Evolutionary conservation across 2,797 vertebrate genomes (phyloP).

Genomic region (Leptodactylus fallax): DNA sequence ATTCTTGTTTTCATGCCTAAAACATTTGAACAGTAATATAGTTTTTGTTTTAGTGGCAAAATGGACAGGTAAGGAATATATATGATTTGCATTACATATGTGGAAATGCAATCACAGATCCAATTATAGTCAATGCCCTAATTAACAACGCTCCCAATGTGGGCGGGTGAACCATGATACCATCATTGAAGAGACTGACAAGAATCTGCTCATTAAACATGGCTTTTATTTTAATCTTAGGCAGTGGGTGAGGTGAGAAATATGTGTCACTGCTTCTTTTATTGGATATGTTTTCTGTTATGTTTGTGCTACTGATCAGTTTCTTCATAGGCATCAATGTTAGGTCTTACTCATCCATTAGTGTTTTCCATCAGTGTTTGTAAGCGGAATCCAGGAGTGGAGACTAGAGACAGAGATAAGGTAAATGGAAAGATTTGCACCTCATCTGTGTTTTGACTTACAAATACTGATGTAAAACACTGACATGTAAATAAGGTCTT

Average conservation of each 20-base stretch:
- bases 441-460: no score
- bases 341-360: no score
- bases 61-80: background rate
- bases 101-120: conserved; percentile 39
- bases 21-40: no score
- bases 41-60: background rate
- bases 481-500: no score
- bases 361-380: no score
- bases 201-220: conserved; percentile 53
- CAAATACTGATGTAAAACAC: no score
- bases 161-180: conserved; percentile 57
- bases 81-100: conserved; percentile 17
- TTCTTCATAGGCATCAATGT: no score
- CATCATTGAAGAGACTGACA: conserved; percentile 54
- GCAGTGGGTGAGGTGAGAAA: conserved; percentile 61
- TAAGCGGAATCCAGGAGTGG: no score
- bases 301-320: background rate
- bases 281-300: conserved; percentile 27
- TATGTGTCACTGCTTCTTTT: conserved; percentile 57
- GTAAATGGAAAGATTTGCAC: no score
- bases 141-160: conserved; percentile 56
- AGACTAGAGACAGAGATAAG: no score
- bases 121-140: conserved; percentile 47
- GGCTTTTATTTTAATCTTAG: conserved; percentile 59
- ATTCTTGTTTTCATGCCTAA: no score